These are phyloP conservation scores for Cabera pusaria DNA, from an alignment of 2,888 invertebrate species.

Conservation along the genomic window DNA sequence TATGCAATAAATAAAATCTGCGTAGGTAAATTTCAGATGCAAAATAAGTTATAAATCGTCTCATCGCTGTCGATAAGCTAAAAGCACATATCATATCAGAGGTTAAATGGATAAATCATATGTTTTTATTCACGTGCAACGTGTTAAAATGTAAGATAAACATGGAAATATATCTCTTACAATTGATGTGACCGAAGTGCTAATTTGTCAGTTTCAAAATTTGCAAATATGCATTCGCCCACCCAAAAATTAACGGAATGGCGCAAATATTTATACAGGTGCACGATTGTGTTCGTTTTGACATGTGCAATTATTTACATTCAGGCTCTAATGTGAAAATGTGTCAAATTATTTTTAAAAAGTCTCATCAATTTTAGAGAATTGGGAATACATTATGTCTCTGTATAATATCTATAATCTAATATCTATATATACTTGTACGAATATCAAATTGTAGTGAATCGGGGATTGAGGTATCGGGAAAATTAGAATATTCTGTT, in stretches of 20 bases:
- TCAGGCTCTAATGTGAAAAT: slow-evolving; percentile 32
- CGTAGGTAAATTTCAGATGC: slow-evolving; percentile 27
- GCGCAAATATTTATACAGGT: slow-evolving; percentile 65
- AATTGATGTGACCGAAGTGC: slow-evolving; percentile 60
- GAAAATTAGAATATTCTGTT: too few species aligned
- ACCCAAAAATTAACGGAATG: slow-evolving; percentile 50
- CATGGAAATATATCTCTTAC: slow-evolving; percentile 51
- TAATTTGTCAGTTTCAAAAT: slow-evolving; percentile 63
- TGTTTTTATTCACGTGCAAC: slow-evolving; percentile 34
- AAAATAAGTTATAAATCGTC: slow-evolving; percentile 44
- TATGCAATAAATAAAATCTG: slow-evolving; percentile 50
- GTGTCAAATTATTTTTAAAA: slow-evolving; percentile 17
- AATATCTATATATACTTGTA: too few species aligned
- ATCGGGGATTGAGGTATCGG: too few species aligned
- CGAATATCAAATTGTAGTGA: too few species aligned
- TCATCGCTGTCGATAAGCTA: slow-evolving; percentile 42
- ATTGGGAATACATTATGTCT: too few species aligned
- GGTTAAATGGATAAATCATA: slow-evolving; percentile 40
- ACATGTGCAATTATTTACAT: slow-evolving; percentile 63
- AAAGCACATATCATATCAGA: slow-evolving; percentile 43
- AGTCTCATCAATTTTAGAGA: too few species aligned
- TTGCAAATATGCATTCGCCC: slow-evolving; percentile 72
- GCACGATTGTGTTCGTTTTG: slow-evolving; percentile 47
- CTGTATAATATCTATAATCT: too few species aligned
- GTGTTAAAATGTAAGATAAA: slow-evolving; percentile 44